phyloP scores from a whole-genome alignment of 53 echinoderm and acorn worm genomes.

The Temnopleurus reevesii region DNA sequence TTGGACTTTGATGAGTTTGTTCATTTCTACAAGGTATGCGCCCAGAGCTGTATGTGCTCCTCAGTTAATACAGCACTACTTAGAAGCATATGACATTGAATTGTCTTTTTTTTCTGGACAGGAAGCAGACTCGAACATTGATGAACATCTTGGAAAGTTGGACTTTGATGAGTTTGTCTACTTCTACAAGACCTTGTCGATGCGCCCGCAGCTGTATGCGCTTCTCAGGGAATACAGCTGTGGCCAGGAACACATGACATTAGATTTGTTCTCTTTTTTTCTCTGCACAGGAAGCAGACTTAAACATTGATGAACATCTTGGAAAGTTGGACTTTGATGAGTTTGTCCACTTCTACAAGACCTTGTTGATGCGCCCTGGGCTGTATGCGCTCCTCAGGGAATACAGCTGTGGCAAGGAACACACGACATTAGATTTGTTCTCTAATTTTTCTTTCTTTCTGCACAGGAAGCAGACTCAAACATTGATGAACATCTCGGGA shows the following conservation, averaged over 20 bases:
- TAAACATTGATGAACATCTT: conserved; percentile 78
- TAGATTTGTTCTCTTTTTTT: too few species aligned
- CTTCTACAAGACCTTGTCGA: conserved; percentile 96
- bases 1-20: conserved; percentile 98
- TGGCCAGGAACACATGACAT: conserved; percentile 79
- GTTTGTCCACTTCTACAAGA: conserved; percentile 92
- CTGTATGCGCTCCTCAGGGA: conserved; percentile 73
- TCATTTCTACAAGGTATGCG: conserved; percentile 94
- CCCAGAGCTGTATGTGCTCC: conserved; percentile 79
- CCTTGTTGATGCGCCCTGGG: conserved; percentile 81
- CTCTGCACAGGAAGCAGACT: conserved; percentile 94
- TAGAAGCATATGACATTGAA: conserved; percentile 80
- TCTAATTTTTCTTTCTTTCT: conserved; percentile 37
- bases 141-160: conserved; percentile 87
- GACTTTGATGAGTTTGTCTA: conserved; percentile 98
- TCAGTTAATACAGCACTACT: conserved; percentile 78
- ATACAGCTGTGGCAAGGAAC: conserved; percentile 79
- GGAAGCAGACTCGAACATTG: conserved; percentile 93
- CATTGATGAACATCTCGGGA: conserved; percentile 87
- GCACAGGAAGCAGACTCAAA: conserved; percentile 92
- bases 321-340: conserved; percentile 93
- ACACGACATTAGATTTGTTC: too few species aligned
- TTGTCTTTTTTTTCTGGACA: conserved; percentile 51
- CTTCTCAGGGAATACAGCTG: conserved; percentile 84
- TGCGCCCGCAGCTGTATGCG: conserved; percentile 78